phyloP scores from a whole-genome alignment of 2,113 vertebrate genomes.

The Hemiprocne comata region DNA sequence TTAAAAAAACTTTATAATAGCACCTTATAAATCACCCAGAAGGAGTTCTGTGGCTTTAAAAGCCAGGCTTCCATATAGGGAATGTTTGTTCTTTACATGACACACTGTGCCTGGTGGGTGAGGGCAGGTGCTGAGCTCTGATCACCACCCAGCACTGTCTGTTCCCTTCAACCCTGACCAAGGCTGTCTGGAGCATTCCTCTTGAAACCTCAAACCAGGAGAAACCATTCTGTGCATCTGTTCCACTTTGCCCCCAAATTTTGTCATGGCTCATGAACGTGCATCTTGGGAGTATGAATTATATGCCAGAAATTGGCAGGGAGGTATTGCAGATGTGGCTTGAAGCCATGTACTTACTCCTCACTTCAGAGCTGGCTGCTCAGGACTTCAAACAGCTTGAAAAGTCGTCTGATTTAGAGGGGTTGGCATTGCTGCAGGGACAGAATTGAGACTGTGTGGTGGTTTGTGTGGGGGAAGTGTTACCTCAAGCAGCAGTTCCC shows the following conservation, averaged over 20 bases:
- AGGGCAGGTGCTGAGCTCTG: constrained; percentile 33
- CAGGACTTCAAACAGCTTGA: constrained; percentile 3
- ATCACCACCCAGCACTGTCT: neutral
- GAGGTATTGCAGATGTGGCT: constrained; percentile 9
- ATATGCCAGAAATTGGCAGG: neutral
- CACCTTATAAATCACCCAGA: neutral
- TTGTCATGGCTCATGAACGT: constrained; percentile 41
- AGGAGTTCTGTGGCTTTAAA: constrained; percentile 2
- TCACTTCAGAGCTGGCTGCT: constrained; percentile 12
- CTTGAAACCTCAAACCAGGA: constrained; percentile 29
- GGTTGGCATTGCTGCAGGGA: constrained; percentile 17
- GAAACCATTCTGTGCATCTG: neutral
- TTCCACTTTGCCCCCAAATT: constrained; percentile 16
- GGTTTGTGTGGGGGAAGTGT: neutral
- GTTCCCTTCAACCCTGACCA: neutral
- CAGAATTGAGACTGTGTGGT: neutral
- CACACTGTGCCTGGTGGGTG: rapidly evolving
- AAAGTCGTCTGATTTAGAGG: neutral
- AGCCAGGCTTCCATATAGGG: neutral
- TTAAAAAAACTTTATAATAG: neutral
- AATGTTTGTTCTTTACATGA: neutral
- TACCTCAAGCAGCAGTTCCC: constrained; percentile 30
- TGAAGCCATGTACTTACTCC: neutral
- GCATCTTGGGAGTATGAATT: constrained; percentile 10
- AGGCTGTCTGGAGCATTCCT: constrained; percentile 23